These are phyloP conservation scores for Linurgus olivaceus DNA, from an alignment of 2,797 vertebrate genomes.

Conservation along the genomic window DNA sequence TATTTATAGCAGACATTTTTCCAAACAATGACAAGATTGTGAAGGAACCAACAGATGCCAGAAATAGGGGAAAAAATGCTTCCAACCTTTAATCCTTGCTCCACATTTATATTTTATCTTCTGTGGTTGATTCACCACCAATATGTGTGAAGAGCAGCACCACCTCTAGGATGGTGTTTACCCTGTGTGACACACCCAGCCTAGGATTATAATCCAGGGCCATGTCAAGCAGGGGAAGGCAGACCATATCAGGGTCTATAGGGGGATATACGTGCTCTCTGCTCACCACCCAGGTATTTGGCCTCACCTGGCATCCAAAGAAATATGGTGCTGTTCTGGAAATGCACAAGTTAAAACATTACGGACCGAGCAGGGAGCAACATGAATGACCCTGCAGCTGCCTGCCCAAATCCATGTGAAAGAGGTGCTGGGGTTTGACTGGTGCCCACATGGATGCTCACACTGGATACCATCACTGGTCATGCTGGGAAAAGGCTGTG, in stretches of 20 bases:
- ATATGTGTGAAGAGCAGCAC: neutral
- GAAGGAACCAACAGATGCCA: neutral
- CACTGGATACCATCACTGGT: neutral
- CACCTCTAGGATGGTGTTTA: neutral
- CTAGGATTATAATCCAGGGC: neutral
- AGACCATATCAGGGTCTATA: accelerated
- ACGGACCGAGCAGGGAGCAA: neutral
- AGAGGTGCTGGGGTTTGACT: neutral
- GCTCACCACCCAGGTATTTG: neutral
- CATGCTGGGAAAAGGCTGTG: neutral
- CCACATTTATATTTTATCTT: neutral
- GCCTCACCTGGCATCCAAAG: neutral
- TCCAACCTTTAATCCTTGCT: neutral
- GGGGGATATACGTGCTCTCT: neutral
- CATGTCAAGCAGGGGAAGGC: accelerated
- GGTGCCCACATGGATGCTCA: neutral
- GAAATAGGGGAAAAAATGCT: neutral
- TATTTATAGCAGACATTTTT: slow-evolving; percentile 28
- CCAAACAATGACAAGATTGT: neutral
- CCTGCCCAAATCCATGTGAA: neutral
- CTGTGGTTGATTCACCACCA: neutral
- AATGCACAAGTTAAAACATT: neutral
- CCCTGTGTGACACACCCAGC: neutral
- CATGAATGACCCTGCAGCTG: neutral
- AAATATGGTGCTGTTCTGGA: neutral